Evolutionary conservation across 1,140 invertebrate species (phyloP), one percentile per base, ranked within the genome.

Genomic region (Drosophila tani): DNA sequence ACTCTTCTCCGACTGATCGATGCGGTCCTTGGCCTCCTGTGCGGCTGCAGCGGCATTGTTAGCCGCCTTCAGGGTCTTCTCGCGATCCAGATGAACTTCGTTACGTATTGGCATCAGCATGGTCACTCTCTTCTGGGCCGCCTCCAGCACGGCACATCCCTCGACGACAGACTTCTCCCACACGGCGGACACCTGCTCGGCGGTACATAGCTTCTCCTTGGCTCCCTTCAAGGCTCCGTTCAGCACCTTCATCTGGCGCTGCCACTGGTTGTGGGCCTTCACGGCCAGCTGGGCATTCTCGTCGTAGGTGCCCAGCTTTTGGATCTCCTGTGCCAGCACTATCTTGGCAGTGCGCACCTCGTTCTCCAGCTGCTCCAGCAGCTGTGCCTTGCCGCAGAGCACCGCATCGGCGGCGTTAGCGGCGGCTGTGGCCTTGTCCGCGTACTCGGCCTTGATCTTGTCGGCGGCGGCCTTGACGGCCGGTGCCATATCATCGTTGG

Each of bases 401-500:
- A 79, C 85, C 0, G 85, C 85, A 14, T 82, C 81, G 2, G 85
- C 85, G 4, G 85, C 85, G 8, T 73, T 85, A 27, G 85, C 81
- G 0, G 85, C 85, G 0, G 65, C 38, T 0, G 57, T 47, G 7
- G 85, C 85, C 21, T 85, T 90, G 1, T 90, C 85, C 1, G 85
- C 81, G 5, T 79, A 91, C 55, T 90, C 79, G 3, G 38, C 19
- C 45, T 90, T 90, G 5, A 90, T 91, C 2, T 81, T 62, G 6
- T 81, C 74, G 0, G 85, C 57, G 2, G 85, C 81, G 14, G 43
- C 11, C 45, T 76, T 74, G 0, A 91, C 85, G 0, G 85, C 85
- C 1, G 5, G 19, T 0, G 56, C 70, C 85, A 91, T 91, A 0
- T 91, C 85, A 4, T 90, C 85, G 38, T 85, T 90, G 8, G 85